Evolutionary conservation across 2,888 invertebrate genomes (phyloP), one percentile per base, ranked within the genome.

Genomic region (Elgonia sp.): DNA sequence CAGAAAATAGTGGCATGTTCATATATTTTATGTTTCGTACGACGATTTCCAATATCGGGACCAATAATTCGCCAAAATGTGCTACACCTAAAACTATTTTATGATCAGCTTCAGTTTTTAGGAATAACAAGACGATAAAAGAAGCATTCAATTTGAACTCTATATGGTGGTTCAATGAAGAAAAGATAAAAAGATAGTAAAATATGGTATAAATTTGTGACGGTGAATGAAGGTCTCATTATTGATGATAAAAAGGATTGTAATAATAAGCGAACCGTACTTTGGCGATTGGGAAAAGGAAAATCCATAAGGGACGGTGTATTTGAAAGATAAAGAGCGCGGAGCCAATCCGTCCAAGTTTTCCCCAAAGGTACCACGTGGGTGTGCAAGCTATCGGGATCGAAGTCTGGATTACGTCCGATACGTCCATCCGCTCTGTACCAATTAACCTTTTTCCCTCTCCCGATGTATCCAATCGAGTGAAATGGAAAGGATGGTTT

Each of bases 391-490:
- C 60, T 86, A 80, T 70, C 85, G 65, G 75, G 70, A 83, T 83
- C 86, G 83, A 70, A 86, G 86, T 86, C 89, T 89, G 90, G 91
- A 91, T 92, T 92, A 91, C 90, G 90, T 91, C 91, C 89, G 92
- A 92, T 92, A 91, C 89, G 91, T 91, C 89, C 90, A 80, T 92
- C 90, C 90, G 90, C 90, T 89, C 89, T 69, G 91, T 91, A 90
- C 91, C 92, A 93, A 93, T 93, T 93, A 93, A 93, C 92, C 90
- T 91, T 91, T 91, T 91, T 91, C 90, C 89, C 73, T 69, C 60
- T 62, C 65, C 53, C 89, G 86, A 90, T 90, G 90, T 90, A 90
- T 92, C 92, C 91, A 90, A 92, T 92, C 92, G 91, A 80, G 91
- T 87, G 90, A 91, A 92, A 91, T 92, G 91, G 92, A 92, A 92